phyloP scores from a whole-genome alignment of 2,797 vertebrate genomes.

The Cottoperca gobio region DNA sequence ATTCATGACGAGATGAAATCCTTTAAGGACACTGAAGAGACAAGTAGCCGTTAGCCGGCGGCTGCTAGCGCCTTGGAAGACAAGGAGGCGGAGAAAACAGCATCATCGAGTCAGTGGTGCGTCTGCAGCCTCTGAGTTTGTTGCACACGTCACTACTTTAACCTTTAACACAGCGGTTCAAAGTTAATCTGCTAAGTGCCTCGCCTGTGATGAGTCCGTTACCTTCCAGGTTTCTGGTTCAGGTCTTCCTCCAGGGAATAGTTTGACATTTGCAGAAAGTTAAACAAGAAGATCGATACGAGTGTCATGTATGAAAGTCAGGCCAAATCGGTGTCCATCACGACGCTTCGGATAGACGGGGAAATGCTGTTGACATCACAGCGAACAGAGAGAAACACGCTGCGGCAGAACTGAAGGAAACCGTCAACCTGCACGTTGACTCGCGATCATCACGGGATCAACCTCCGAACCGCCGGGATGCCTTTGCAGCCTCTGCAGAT shows the following conservation, averaged over 20 bases:
- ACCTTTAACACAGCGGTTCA: too few species aligned
- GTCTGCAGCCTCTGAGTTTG: neutral
- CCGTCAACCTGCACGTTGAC: too few species aligned
- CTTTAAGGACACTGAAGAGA: neutral
- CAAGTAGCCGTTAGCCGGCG: neutral
- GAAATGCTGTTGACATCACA: too few species aligned
- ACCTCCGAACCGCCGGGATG: neutral
- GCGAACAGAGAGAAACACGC: too few species aligned
- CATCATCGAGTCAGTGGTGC: neutral
- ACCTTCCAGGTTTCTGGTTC: neutral
- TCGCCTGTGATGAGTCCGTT: neutral
- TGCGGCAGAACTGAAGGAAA: too few species aligned
- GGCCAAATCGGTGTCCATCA: neutral
- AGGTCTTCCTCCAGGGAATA: neutral
- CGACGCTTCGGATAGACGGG: neutral
- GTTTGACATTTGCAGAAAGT: neutral
- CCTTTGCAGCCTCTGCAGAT: neutral
- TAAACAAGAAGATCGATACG: neutral
- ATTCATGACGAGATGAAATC: slow-evolving; percentile 6
- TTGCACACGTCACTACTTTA: neutral
- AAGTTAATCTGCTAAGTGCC: neutral
- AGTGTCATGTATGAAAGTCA: neutral
- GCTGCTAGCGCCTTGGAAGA: neutral
- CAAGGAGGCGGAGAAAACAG: neutral
- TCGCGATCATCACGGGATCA: neutral